Conservation (phyloP, 2,888 invertebrate genomes). For the Oscheius myriophilus region DNA sequence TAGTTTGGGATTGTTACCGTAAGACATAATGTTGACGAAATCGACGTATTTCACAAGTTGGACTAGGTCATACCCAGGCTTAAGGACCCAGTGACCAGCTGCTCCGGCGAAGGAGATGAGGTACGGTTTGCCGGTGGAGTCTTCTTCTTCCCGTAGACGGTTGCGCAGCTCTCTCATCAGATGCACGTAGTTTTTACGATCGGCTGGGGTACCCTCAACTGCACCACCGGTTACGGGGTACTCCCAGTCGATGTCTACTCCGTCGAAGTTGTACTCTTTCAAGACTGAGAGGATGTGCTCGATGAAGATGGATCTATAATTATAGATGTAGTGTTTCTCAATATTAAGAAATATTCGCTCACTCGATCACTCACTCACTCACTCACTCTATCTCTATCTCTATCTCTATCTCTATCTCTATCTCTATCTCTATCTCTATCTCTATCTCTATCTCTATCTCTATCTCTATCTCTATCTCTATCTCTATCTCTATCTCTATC, state of each 20-base stretch:
- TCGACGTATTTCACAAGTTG: conserved; percentile 64
- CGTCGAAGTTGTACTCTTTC: conserved; percentile 63
- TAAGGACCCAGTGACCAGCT: conserved; percentile 69
- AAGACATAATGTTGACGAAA: conserved; percentile 70
- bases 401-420: too few relatives aligned
- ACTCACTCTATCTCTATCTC: too few relatives aligned
- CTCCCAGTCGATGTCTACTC: conserved; percentile 70
- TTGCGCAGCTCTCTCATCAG: conserved; percentile 63
- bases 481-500: too few relatives aligned
- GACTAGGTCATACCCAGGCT: conserved; percentile 68
- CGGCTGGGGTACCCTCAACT: conserved; percentile 59
- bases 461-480: too few relatives aligned
- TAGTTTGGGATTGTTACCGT: conserved; percentile 36
- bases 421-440: too few relatives aligned
- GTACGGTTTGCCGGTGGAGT: conserved; percentile 34
- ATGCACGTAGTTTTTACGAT: conserved; percentile 65
- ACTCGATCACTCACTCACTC: too few relatives aligned
- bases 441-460: too few relatives aligned
- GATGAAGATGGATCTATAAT: conserved; percentile 48
- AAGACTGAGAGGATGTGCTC: conserved; percentile 52
- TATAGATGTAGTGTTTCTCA: too few relatives aligned
- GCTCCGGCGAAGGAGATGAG: conserved; percentile 69
- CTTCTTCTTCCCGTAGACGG: conserved; percentile 52
- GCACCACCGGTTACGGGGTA: conserved; percentile 69
- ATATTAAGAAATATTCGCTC: too few relatives aligned